phyloP scores from a whole-genome alignment of 2,113 vertebrate species.

The Cyanistes caeruleus region DNA sequence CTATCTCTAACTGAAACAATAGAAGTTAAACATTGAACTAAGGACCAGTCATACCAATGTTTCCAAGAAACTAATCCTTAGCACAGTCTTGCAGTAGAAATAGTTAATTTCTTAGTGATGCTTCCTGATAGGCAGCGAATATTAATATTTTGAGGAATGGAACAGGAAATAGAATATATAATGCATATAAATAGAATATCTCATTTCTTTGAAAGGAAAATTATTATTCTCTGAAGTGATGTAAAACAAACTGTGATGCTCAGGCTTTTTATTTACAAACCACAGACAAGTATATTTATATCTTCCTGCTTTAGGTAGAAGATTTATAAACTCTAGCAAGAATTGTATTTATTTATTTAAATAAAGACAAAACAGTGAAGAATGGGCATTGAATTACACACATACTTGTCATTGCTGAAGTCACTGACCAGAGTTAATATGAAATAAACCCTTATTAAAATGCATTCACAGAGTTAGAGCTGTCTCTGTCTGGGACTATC shows the following conservation, averaged over 20 bases:
- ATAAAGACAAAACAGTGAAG: not conserved
- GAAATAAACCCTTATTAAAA: slow-evolving; percentile 45
- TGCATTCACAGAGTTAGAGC: not conserved
- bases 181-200: not conserved
- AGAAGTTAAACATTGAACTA: not conserved
- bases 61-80: not conserved
- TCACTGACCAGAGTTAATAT: not conserved
- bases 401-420: slow-evolving; percentile 6
- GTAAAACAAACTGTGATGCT: not conserved
- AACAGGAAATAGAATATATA: not conserved
- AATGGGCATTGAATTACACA: not conserved
- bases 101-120: not conserved
- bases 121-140: not conserved
- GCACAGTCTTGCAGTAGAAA: not conserved
- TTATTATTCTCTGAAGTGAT: not conserved
- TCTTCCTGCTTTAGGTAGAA: not conserved
- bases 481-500: slow-evolving; percentile 15
- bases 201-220: not conserved
- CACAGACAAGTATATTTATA: not conserved
- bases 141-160: not conserved
- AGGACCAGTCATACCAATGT: not conserved
- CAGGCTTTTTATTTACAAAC: not conserved
- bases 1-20: not conserved
- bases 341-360: not conserved
- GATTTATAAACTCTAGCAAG: not conserved